Percentiles rank a stretch among this genome's conserved stretches.
These are phyloP conservation scores for Periophthalmus magnuspinnatus DNA, from an alignment of 2,797 vertebrate genomes.

Conservation along the genomic window DNA sequence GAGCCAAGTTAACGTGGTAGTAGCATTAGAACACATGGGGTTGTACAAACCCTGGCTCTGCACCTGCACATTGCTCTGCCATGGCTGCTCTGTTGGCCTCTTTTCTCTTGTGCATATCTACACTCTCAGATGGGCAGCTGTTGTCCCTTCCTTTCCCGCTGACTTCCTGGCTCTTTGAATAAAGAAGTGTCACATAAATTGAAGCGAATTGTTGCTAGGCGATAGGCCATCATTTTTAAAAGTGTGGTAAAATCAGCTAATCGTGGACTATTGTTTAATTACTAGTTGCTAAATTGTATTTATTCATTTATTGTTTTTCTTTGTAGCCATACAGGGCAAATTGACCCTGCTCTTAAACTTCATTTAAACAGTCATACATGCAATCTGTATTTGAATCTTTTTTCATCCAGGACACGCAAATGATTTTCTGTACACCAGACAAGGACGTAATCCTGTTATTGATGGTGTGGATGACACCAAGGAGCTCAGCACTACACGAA, in stretches of 20 bases:
- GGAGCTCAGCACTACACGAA: conserved; percentile 88
- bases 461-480: conserved; percentile 91
- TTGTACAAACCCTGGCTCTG: conserved; percentile 48
- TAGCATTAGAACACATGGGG: conserved; percentile 16
- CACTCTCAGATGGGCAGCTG: conserved; percentile 50
- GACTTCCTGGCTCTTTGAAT: conserved; percentile 73
- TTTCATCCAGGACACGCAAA: conserved; percentile 80
- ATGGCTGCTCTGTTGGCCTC: conserved; percentile 29
- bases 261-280: conserved; percentile 20
- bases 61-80: conserved; percentile 66
- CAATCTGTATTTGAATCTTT: not conserved
- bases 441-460: conserved; percentile 91
- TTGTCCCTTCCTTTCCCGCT: conserved; percentile 61
- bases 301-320: not conserved
- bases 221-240: conserved; percentile 56
- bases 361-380: not conserved
- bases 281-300: not conserved
- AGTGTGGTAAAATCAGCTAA: conserved; percentile 34
- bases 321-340: too few species aligned
- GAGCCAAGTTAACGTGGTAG: conserved; percentile 10
- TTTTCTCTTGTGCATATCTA: conserved; percentile 24
- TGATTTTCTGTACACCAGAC: conserved; percentile 89
- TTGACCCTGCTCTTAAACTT: not conserved
- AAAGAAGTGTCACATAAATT: conserved; percentile 53
- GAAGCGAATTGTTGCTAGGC: conserved; percentile 63